Evolutionary conservation across 30 jellyfish, hydroid and myxozoan species (phyloP), one percentile per base, ranked within the genome.

Genomic region (Aurelia sp.): DNA sequence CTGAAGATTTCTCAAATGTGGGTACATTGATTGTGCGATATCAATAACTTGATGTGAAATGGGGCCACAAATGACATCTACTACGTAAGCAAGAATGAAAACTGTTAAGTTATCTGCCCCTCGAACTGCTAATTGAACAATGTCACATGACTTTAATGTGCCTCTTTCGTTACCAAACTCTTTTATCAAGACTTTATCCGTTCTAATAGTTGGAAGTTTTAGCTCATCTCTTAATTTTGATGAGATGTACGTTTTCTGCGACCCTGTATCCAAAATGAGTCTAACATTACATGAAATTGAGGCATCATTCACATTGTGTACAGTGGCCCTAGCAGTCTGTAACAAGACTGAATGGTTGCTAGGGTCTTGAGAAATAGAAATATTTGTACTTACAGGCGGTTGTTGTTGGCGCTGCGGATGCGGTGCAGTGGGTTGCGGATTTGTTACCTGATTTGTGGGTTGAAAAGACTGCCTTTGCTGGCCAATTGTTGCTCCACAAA

Each of bases 171-270:
- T 27, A 27, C 33, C 33, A 27, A 27, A 27, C 33, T 27, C 33
- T 27, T 27, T 27, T 27, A 27, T 38, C 48, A 58, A 5, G 12
- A 58, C 16, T 20, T 58, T 58, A 15, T 9, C 67, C 5, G 13
- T 58, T 58, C 24, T 58, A 58, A 58, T 58, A 7, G 67, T 58
- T 3, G 67, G 24, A 58, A 58, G 67, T 58, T 70, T 17, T 15
- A 70, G 63, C 20, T 24, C 41, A 27, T 70, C 64, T 41, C 81
- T 70, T 24, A 70, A 38, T 17, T 35, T 62, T 5, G 33, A 17
- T 24, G 81, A 5, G 61, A 72, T 55, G 68, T 38, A 50, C 19
- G 68, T 40, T 44, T 72, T 72, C 69, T 72, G 84, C 44, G 84
- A 72, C n/a, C 84, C 44, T 19, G 48, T 21, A 31, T 72, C 84